These are phyloP conservation scores for Anarhynchus alexandrinus DNA, from an alignment of 2,113 vertebrate species.

Conservation along the genomic window DNA sequence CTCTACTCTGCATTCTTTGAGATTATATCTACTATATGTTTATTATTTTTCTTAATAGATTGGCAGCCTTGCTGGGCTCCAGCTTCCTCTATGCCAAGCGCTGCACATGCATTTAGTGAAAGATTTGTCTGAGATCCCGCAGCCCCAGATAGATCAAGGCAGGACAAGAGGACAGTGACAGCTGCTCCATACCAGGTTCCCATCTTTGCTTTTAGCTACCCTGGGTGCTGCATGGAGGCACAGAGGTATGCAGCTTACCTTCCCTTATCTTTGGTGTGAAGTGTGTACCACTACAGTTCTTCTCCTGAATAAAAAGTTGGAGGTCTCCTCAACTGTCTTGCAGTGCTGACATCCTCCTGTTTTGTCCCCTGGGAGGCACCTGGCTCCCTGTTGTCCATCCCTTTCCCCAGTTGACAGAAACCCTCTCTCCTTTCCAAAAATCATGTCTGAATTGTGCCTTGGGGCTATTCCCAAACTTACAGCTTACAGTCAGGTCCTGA, in stretches of 20 bases:
- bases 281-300: background rate
- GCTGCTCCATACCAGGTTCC: background rate
- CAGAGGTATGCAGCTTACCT: background rate
- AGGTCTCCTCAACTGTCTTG: background rate
- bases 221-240: accelerated
- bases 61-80: background rate
- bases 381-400: background rate
- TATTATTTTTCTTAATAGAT: background rate
- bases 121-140: background rate
- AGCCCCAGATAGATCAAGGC: background rate
- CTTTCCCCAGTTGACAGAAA: background rate
- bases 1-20: background rate
- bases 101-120: background rate
- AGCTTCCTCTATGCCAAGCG: background rate
- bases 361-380: background rate
- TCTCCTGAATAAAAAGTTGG: background rate
- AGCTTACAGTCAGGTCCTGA: background rate
- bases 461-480: background rate
- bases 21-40: background rate
- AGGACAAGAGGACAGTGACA: background rate
- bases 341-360: background rate
- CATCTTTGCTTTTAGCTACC: background rate
- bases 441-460: background rate
- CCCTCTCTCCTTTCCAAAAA: background rate
- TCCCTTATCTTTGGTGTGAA: background rate